phyloP scores from a whole-genome alignment of 1,140 invertebrate genomes.

The Teleopsis dalmanni region DNA sequence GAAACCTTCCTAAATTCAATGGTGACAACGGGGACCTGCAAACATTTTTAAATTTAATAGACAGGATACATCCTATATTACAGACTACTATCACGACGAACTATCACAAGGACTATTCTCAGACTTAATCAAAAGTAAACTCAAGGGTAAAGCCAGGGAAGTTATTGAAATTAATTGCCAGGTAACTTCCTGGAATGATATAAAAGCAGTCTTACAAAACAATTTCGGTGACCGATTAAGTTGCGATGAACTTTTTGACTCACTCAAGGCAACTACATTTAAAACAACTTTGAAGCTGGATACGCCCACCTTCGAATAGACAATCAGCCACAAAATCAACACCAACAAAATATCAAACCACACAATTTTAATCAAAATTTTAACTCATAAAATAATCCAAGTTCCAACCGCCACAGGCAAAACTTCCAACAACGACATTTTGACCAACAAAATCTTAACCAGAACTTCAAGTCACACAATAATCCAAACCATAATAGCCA shows the following conservation, averaged over 20 bases:
- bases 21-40: background rate
- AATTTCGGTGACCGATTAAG: background rate
- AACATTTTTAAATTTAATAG: background rate
- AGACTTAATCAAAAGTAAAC: slow-evolving; percentile 8
- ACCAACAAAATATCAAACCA: background rate
- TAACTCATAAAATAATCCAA: no score
- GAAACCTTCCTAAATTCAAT: slow-evolving; percentile 4
- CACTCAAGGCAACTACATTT: no score
- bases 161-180: slow-evolving; percentile 7
- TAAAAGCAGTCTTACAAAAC: background rate
- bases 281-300: no score
- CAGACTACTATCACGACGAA: background rate
- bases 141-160: slow-evolving; percentile 5
- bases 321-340: no score
- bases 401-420: no score
- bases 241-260: no score
- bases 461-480: no score
- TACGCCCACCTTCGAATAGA: no score
- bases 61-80: slow-evolving; percentile 2
- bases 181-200: background rate
- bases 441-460: no score
- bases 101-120: slow-evolving; percentile 3
- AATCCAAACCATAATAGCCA: no score
- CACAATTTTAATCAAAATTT: background rate
- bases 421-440: no score